Percentiles rank a stretch among this genome's conserved stretches.
phyloP scores from a whole-genome alignment of 2,113 vertebrate species.

The Scatophagus argus region DNA sequence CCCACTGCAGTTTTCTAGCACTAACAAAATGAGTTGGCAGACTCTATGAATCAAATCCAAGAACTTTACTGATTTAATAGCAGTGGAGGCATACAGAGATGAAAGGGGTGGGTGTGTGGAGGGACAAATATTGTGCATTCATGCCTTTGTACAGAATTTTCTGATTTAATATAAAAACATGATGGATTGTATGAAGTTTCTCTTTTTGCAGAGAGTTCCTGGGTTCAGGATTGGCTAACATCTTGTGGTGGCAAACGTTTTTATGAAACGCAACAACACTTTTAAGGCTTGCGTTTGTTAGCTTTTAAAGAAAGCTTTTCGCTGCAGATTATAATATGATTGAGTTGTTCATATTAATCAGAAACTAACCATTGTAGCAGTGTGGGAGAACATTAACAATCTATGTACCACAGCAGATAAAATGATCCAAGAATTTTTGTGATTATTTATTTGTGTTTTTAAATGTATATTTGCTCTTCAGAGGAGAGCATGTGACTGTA shows the following conservation, averaged over 20 bases:
- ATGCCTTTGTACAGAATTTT: conserved; percentile 79
- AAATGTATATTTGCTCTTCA: conserved; percentile 74
- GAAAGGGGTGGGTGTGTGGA: conserved; percentile 2
- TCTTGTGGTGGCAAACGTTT: conserved; percentile 43
- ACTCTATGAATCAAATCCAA: conserved; percentile 34
- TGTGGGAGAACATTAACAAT: conserved; percentile 40
- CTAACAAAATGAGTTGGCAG: conserved; percentile 9
- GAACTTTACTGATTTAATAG: conserved; percentile 26
- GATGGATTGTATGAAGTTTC: conserved; percentile 63
- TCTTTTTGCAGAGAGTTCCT: conserved; percentile 47
- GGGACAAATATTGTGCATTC: conserved; percentile 36
- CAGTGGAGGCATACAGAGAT: not conserved
- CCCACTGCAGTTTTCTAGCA: conserved; percentile 34
- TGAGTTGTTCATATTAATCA: conserved; percentile 62
- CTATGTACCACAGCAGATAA: conserved; percentile 50
- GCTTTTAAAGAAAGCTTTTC: conserved; percentile 63
- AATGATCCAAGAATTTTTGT: conserved; percentile 64
- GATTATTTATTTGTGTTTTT: conserved; percentile 82
- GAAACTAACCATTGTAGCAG: conserved; percentile 71
- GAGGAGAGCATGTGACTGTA: conserved; percentile 38
- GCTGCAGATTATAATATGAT: conserved; percentile 59
- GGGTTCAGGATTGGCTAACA: conserved; percentile 40
- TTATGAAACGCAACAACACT: conserved; percentile 59
- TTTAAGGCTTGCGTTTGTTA: conserved; percentile 52
- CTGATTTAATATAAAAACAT: conserved; percentile 53